Base-by-base conservation (phyloP, 2,113 vertebrate species). In the Pycnonotus jocosus region DNA sequence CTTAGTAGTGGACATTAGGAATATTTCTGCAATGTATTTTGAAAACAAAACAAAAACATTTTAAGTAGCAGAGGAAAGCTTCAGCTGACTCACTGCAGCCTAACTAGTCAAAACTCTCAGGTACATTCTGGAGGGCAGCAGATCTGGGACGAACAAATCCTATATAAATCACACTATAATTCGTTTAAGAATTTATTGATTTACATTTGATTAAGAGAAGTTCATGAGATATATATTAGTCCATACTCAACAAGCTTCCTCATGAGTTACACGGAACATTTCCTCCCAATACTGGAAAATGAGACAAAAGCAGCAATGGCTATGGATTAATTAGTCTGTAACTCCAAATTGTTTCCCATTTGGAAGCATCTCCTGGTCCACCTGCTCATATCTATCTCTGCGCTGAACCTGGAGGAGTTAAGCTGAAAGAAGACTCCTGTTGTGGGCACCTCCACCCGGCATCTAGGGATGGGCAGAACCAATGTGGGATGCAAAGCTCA, bases 401-500 rank as follows among this genome's bases (percentile, higher is more conserved):
- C 83, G 21, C 24, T 94, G 44, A 81, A 30, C 38, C 35, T 38
- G 40, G 38, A 70, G 9, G 6, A 12, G 25, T 18, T 57, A 23
- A 50, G 42, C 3, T 53, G 48, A n/a, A 54, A 23, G 5, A 62
- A 74, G 15, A 7, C 0, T 84, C 10, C 30, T 47, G 27, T 22
- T 3, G 1, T 14, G 19, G 48, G 12, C 38, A 58, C 1, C 10
- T 50, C 18, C 37, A 54, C 2, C 12, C 35, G 23, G 28, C 11
- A 40, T 7, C 0, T 0, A 51, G 60, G 0, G 0, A 21, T 56
- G 42, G 30, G 11, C 33, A 95, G 65, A 38, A 50, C 24, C 3
- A 3, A 7, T 17, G 35, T 0, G 0, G 18, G n/a, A 61, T 28
- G 27, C 10, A 40, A 18, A 48, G 10, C 25, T 37, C 44, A 56